Evolutionary conservation across 2,888 invertebrate genomes (phyloP).

Genomic region (Pheosia gnoma): DNA sequence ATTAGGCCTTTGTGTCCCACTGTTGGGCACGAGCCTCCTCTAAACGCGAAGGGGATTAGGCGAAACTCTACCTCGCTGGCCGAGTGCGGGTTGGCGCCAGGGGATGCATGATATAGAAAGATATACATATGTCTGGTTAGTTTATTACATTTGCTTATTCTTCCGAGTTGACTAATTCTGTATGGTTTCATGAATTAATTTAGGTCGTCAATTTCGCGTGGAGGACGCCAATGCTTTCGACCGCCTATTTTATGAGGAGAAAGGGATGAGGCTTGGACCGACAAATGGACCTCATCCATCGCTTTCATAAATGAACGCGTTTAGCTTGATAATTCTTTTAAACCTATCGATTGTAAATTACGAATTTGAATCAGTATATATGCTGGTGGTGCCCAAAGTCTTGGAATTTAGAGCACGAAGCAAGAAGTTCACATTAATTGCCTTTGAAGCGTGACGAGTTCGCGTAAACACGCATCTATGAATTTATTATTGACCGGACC

Average conservation of each 20-base stretch:
- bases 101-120: background rate
- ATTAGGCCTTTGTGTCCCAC: too few relatives aligned
- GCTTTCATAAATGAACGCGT: constrained; percentile 59
- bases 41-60: too few relatives aligned
- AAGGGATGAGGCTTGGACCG: constrained; percentile 18
- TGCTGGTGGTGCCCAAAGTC: too few relatives aligned
- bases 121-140: background rate
- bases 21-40: too few relatives aligned
- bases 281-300: constrained; percentile 32
- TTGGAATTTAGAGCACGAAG: too few relatives aligned
- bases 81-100: too few relatives aligned
- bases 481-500: too few relatives aligned
- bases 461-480: too few relatives aligned
- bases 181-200: constrained; percentile 23
- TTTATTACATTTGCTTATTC: background rate
- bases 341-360: constrained; percentile 13
- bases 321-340: constrained; percentile 53
- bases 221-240: constrained; percentile 21
- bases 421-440: too few relatives aligned
- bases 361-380: background rate
- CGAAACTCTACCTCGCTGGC: too few relatives aligned
- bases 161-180: background rate
- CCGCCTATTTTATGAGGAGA: constrained; percentile 29
- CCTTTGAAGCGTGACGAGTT: too few relatives aligned
- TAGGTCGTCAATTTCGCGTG: constrained; percentile 30